phyloP scores from a whole-genome alignment of 2,888 invertebrate species.

The Rotaria socialis region DNA sequence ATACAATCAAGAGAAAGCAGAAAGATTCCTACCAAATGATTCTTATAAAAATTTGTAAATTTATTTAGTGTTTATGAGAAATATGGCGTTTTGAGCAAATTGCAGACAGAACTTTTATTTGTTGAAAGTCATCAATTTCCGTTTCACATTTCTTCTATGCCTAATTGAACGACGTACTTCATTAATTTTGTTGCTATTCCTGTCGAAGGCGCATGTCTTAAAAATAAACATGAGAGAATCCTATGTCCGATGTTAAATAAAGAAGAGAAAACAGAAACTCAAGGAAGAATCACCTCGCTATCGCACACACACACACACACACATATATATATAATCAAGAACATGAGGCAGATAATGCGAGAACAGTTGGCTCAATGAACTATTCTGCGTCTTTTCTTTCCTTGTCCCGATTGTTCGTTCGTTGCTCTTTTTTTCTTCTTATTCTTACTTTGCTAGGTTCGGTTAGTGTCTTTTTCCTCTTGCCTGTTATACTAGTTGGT shows the following conservation, averaged over 20 bases:
- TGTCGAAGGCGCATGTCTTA: background rate
- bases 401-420: background rate
- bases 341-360: background rate
- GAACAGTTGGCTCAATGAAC: background rate
- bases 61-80: background rate
- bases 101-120: background rate
- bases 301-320: no score
- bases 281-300: background rate
- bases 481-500: background rate
- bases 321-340: background rate
- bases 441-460: background rate
- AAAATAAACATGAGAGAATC: no score
- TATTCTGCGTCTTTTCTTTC: background rate
- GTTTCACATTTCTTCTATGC: background rate
- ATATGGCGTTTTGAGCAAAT: background rate
- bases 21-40: background rate
- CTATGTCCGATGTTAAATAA: no score
- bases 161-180: background rate
- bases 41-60: background rate
- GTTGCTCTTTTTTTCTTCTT: background rate
- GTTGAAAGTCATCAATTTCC: background rate
- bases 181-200: background rate
- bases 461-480: background rate
- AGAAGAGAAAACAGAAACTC: no score
- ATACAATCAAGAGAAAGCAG: background rate